Conservation (phyloP, 2,888 invertebrate species). For the Quadroppia sp. region DNA sequence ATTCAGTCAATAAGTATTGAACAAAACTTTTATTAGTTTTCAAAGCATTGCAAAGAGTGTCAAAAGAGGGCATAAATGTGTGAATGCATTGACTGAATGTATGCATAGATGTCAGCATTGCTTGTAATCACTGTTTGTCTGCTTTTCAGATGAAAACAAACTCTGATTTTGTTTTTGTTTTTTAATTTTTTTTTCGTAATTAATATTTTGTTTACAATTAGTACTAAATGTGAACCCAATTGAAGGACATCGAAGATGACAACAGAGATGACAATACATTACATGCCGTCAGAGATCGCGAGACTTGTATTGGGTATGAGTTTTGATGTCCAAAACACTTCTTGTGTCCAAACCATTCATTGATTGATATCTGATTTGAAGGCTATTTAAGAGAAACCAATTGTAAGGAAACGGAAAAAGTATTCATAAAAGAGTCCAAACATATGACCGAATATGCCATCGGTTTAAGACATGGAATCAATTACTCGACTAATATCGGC, state of each 20-base stretch:
- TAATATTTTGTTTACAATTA: not conserved
- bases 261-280: conserved; percentile 23
- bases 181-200: not conserved
- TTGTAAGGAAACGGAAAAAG: conserved; percentile 30
- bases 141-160: not conserved
- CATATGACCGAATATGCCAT: conserved; percentile 39
- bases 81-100: no score
- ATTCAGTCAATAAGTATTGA: no score
- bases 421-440: conserved; percentile 37
- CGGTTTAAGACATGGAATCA: conserved; percentile 34
- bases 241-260: not conserved
- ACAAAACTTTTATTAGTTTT: no score
- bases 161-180: not conserved
- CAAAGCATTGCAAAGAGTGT: no score
- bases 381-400: conserved; percentile 38
- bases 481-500: conserved; percentile 38
- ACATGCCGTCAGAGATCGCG: conserved; percentile 43
- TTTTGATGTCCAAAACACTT: not conserved
- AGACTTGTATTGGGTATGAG: conserved; percentile 40
- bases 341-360: not conserved
- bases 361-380: not conserved
- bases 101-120: not conserved
- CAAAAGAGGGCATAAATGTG: no score
- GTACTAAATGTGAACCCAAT: not conserved
- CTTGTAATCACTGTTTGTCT: not conserved